A percentile compares a stretch with the other conserved stretches of the same genome.
phyloP scores from a whole-genome alignment of 92 coral and sea anemone species.

The Zoanthus sociatus region DNA sequence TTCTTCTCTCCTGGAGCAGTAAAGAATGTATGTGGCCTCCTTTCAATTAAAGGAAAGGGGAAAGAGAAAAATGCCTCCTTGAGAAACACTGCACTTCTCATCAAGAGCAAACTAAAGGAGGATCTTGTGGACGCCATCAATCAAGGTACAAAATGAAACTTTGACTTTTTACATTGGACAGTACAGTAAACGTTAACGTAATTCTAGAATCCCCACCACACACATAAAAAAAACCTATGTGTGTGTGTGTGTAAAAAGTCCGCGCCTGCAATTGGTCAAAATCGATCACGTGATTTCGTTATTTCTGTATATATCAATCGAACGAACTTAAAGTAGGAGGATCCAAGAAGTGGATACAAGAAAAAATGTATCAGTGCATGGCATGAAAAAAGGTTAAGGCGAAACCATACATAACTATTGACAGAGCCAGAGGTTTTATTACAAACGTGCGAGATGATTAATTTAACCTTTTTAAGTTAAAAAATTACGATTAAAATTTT shows the following conservation, averaged over 20 bases:
- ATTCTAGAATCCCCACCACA: background rate
- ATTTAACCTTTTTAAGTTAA: background rate
- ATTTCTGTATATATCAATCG: background rate
- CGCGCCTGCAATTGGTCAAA: too few species aligned
- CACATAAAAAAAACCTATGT: background rate
- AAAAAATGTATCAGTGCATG: background rate
- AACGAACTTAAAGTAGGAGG: background rate
- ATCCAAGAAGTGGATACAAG: background rate
- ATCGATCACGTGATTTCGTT: too few species aligned
- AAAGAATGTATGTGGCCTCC: background rate
- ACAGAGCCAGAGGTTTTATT: background rate
- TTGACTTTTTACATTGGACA: background rate
- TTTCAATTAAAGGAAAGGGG: background rate
- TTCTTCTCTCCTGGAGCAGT: slow-evolving; percentile 8
- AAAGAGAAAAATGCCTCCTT: background rate
- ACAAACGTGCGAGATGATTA: slow-evolving; percentile 7
- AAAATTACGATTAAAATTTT: background rate
- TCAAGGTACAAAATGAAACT: slow-evolving; percentile 11
- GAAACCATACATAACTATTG: background rate
- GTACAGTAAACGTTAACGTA: slow-evolving; percentile 5
- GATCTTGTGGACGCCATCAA: background rate
- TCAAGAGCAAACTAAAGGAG: background rate
- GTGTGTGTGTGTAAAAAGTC: too few species aligned
- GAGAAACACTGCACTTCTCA: background rate
- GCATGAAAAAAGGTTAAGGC: background rate